Percentiles rank a stretch among this genome's conserved stretches.
These are phyloP conservation scores for Heliconius cydno DNA, from an alignment of 2,888 invertebrate species.

Conservation along the genomic window DNA sequence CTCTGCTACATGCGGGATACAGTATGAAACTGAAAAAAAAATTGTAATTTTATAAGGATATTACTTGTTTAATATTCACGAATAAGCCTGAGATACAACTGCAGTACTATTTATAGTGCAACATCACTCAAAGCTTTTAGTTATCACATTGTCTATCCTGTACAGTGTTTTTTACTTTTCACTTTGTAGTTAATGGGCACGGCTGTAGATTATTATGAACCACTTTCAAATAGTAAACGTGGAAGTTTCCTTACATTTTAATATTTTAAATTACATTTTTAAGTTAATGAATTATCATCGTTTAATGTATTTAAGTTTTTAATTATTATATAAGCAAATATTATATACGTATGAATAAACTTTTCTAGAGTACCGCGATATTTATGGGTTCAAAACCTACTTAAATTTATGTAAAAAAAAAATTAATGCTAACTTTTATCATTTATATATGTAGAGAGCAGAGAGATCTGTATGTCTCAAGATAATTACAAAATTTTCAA, in stretches of 20 bases:
- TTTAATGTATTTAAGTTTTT: neutral
- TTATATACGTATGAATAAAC: too few relatives aligned
- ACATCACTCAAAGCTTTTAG: conserved; percentile 9
- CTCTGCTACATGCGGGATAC: too few relatives aligned
- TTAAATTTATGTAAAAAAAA: neutral
- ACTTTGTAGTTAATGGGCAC: conserved; percentile 16
- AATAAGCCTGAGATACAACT: neutral
- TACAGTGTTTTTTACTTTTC: conserved; percentile 10
- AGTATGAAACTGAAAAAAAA: too few relatives aligned
- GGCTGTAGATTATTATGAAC: conserved; percentile 10
- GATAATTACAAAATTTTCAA: neutral
- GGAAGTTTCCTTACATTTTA: neutral
- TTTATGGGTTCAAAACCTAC: neutral
- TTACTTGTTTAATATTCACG: neutral
- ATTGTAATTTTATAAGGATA: neutral
- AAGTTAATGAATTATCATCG: neutral
- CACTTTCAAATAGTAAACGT: neutral
- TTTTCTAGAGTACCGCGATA: too few relatives aligned
- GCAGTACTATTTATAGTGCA: neutral
- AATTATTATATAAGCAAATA: neutral
- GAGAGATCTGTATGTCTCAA: neutral
- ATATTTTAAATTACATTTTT: neutral
- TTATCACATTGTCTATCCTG: conserved; percentile 20
- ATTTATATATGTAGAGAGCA: neutral
- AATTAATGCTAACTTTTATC: neutral